Evolutionary conservation across 2,888 invertebrate species (phyloP).

Genomic region (Polyommatus icarus): DNA sequence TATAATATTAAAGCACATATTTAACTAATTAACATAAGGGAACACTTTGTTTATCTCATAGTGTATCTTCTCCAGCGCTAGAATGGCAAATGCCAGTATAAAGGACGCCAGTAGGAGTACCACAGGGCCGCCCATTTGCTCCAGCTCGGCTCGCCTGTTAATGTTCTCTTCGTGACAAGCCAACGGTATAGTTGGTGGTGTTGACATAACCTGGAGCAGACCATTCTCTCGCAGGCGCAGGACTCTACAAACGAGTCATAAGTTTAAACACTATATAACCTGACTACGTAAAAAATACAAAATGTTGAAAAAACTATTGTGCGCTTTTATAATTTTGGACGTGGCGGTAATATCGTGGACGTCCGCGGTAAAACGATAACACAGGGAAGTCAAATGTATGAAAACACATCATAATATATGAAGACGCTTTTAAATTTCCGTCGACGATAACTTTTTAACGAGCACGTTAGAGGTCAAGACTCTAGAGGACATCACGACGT

Average conservation of each 20-base stretch:
- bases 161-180: constrained; percentile 17
- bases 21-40: constrained; percentile 56
- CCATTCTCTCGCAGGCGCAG: constrained; percentile 54
- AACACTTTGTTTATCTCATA: constrained; percentile 46
- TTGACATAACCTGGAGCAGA: neutral
- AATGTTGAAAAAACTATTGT: too few species aligned
- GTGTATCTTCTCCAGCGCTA: constrained; percentile 49
- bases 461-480: too few species aligned
- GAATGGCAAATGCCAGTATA: constrained; percentile 44
- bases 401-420: too few species aligned
- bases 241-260: constrained; percentile 45
- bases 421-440: too few species aligned
- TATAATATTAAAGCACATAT: too few species aligned
- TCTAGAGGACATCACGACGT: too few species aligned
- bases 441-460: too few species aligned
- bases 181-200: neutral
- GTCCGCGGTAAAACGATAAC: too few species aligned
- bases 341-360: too few species aligned
- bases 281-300: neutral
- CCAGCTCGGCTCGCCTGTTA: constrained; percentile 43
- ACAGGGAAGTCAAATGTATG: too few species aligned
- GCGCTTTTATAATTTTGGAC: too few species aligned
- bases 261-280: neutral
- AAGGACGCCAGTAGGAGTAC: constrained; percentile 44
- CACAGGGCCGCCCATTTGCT: constrained; percentile 49